Base-by-base conservation (phyloP, 2,888 invertebrate species). In the Thera britannica region DNA sequence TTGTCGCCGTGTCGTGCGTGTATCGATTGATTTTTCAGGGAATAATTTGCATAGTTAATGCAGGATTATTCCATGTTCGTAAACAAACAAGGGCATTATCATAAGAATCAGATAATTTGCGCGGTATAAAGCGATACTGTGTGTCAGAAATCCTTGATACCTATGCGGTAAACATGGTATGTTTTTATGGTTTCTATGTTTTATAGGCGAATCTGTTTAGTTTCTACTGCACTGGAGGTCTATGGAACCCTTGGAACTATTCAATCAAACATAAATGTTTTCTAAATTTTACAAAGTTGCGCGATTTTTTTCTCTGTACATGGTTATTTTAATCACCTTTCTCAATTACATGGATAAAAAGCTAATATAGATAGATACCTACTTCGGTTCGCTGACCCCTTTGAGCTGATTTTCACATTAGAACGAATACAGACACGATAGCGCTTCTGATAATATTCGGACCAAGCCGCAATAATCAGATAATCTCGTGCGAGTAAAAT, bases 81-180 rank as follows among this genome's bases (percentile, higher is more conserved):
- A 65, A 62, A 59, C 59, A 73, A 73, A 73, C 73, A 72, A 71
- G 62, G 49, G 62, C 59, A 70, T 75, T 73, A 67, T 68, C 73
- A 68, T 72, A 67, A 56, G 68, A 71, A 62, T 58, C 69, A 56
- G 49, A 71, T 54, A 41, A 23, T 61, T 54, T 48, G 63, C 60
- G 48, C 44, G 36, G 44, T 52, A 63, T 60, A 63, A 48, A 58
- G 41, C 49, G 34, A 68, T 52, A 59, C 60, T 67, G 51, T 61
- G 36, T 68, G 57, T 61, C 64, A 58, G 57, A 38, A 64, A 36
- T 34, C 44, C 12, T 12, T 46, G n/a, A 34, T 60, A 12, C 38
- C 41, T 49, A 9, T 36, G 38, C 38, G 38, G 23, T 41, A 41
- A 54, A 44, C 11, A 61, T 61, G 34, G 23, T 46, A 44, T 54